phyloP scores from a whole-genome alignment of 2,113 vertebrate genomes.

The Chamaea fasciata region DNA sequence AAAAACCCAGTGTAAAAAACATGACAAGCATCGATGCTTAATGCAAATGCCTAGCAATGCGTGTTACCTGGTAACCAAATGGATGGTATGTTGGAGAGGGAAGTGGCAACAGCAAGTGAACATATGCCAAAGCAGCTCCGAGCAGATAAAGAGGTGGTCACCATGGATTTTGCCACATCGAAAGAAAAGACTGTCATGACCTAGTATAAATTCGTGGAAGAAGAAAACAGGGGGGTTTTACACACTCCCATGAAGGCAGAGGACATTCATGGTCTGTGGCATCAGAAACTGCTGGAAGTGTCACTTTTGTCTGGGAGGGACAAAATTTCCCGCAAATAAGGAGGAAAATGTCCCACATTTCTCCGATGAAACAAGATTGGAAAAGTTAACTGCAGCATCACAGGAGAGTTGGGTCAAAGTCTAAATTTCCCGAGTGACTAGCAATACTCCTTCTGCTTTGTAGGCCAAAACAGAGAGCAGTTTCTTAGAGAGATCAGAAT shows the following conservation, averaged over 20 bases:
- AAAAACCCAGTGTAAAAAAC: constrained; percentile 30
- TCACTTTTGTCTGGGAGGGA: neutral
- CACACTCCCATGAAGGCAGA: accelerated
- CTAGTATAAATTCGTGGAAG: neutral
- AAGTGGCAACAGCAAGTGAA: constrained; percentile 43
- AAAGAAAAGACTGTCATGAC: neutral
- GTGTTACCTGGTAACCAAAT: constrained; percentile 61
- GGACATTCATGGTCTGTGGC: neutral
- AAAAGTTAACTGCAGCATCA: neutral
- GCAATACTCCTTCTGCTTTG: accelerated
- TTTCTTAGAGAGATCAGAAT: neutral
- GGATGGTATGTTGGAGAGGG: constrained; percentile 30
- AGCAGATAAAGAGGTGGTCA: constrained; percentile 1
- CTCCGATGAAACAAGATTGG: neutral
- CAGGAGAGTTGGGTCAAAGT: neutral
- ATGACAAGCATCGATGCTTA: constrained; percentile 31
- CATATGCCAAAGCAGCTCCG: constrained; percentile 14
- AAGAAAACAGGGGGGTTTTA: neutral
- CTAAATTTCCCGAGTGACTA: neutral
- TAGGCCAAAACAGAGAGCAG: neutral
- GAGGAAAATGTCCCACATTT: neutral
- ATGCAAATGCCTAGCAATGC: constrained; percentile 38
- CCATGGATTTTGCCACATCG: constrained; percentile 4
- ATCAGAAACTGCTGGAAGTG: neutral
- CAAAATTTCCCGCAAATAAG: neutral